A percentile compares a stretch with the other conserved stretches of the same genome.
These are phyloP conservation scores for Elgaria multicarinata DNA, from an alignment of 2,113 vertebrate genomes.

Conservation along the genomic window DNA sequence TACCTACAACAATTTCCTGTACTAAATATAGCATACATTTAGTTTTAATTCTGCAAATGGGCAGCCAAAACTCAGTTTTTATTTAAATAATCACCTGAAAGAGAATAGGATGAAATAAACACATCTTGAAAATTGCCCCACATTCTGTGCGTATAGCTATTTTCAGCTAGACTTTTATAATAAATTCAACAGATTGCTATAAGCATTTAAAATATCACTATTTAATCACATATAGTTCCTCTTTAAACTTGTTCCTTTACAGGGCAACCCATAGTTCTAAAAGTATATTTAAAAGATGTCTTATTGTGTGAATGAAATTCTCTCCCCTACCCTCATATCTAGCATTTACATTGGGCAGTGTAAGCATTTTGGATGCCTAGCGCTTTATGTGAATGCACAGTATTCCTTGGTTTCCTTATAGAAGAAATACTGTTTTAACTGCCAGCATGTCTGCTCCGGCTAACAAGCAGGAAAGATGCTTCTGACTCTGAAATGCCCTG, in stretches of 20 bases:
- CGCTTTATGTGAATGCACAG: background rate
- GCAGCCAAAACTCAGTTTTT: background rate
- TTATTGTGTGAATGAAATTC: background rate
- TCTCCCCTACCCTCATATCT: background rate
- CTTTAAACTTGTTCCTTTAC: background rate
- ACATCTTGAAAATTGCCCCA: background rate
- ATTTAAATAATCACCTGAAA: too few relatives aligned
- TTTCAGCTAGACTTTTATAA: background rate
- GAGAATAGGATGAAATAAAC: background rate
- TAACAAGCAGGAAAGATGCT: background rate
- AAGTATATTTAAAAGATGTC: background rate
- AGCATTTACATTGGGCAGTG: background rate
- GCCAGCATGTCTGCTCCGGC: background rate
- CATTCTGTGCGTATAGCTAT: background rate
- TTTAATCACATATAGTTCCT: background rate
- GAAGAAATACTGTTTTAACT: background rate
- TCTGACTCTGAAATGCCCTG: background rate
- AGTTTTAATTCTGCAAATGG: background rate
- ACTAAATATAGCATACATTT: background rate
- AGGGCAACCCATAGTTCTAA: background rate
- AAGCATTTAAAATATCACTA: background rate
- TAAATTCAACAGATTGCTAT: background rate
- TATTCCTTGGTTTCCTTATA: background rate
- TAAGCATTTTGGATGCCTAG: accelerated
- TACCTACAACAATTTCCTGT: background rate